Percentiles rank a stretch among this genome's conserved stretches.
Conservation (phyloP, 1,140 invertebrate genomes). For the Brachionus rubens region DNA sequence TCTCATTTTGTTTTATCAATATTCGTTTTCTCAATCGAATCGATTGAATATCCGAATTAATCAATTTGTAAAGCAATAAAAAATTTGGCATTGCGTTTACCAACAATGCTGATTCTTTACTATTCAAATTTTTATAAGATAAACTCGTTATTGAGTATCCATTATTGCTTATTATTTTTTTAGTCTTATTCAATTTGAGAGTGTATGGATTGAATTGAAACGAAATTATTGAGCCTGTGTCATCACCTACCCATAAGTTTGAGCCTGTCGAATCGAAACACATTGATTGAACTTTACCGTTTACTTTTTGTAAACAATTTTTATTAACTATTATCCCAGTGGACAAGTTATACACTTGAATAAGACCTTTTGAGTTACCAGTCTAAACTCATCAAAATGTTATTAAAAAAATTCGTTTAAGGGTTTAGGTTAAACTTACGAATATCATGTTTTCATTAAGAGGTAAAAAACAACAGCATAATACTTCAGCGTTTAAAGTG, state of each 20-base stretch:
- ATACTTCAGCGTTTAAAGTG: slow-evolving; percentile 66
- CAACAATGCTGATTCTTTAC: slow-evolving; percentile 71
- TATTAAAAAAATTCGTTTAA: neutral
- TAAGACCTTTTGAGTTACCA: slow-evolving; percentile 72
- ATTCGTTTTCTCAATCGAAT: slow-evolving; percentile 7
- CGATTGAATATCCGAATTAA: slow-evolving; percentile 22
- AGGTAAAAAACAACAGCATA: slow-evolving; percentile 77
- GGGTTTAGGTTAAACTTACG: slow-evolving; percentile 62
- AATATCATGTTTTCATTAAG: slow-evolving; percentile 83
- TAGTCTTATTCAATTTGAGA: slow-evolving; percentile 68
- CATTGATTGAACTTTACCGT: slow-evolving; percentile 71
- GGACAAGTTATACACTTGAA: slow-evolving; percentile 78
- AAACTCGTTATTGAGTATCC: slow-evolving; percentile 69
- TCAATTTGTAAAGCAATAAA: slow-evolving; percentile 64
- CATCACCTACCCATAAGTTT: slow-evolving; percentile 78
- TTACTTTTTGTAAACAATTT: slow-evolving; percentile 71
- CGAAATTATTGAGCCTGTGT: slow-evolving; percentile 71
- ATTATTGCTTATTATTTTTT: slow-evolving; percentile 63
- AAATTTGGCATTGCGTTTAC: slow-evolving; percentile 75
- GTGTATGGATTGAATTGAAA: slow-evolving; percentile 70
- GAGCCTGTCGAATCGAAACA: slow-evolving; percentile 74
- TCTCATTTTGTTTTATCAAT: slow-evolving; percentile 19
- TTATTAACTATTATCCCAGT: slow-evolving; percentile 72
- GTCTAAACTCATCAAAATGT: slow-evolving; percentile 62
- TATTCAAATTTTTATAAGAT: slow-evolving; percentile 77